These are phyloP conservation scores for Eunapius fragilis DNA, from an alignment of 37 sponge, comb jelly and placozoan genomes.

Conservation along the genomic window DNA sequence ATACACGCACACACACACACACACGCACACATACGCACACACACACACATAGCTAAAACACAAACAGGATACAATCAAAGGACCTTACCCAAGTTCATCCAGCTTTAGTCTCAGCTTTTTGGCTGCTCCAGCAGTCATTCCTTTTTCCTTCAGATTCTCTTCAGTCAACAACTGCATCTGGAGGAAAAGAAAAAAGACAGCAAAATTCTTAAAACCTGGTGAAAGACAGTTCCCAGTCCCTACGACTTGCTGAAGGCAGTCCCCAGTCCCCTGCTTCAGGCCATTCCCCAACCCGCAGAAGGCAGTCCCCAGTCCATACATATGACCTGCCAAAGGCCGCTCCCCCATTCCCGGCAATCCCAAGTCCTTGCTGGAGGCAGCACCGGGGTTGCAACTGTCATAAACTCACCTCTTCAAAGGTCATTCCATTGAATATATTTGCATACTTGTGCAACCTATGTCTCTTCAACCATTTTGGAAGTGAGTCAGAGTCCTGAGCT, in stretches of 20 bases:
- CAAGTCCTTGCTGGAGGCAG: not conserved
- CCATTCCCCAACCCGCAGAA: too few relatives aligned
- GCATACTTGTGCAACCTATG: constrained; percentile 79
- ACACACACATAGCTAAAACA: too few relatives aligned
- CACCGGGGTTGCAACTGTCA: not conserved
- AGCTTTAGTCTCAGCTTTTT: constrained; percentile 72
- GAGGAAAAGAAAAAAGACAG: not conserved
- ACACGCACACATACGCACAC: too few relatives aligned
- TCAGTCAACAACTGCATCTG: constrained; percentile 30
- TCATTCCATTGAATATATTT: constrained; percentile 51
- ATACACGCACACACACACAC: too few relatives aligned
- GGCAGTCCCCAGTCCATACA: too few relatives aligned
- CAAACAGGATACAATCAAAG: not conserved
- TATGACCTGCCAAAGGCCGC: too few relatives aligned
- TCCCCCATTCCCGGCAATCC: not conserved
- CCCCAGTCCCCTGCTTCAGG: not conserved
- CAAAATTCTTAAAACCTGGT: not conserved
- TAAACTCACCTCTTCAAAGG: constrained; percentile 72
- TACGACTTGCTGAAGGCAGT: not conserved
- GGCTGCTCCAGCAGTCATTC: constrained; percentile 81
- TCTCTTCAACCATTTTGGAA: constrained; percentile 71
- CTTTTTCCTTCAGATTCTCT: constrained; percentile 47
- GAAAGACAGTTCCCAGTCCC: not conserved
- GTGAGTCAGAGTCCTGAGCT: constrained; percentile 36
- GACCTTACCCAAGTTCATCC: constrained; percentile 60